Base-by-base conservation (phyloP, 1,140 invertebrate genomes). In the Leguminivora glycinivorella region DNA sequence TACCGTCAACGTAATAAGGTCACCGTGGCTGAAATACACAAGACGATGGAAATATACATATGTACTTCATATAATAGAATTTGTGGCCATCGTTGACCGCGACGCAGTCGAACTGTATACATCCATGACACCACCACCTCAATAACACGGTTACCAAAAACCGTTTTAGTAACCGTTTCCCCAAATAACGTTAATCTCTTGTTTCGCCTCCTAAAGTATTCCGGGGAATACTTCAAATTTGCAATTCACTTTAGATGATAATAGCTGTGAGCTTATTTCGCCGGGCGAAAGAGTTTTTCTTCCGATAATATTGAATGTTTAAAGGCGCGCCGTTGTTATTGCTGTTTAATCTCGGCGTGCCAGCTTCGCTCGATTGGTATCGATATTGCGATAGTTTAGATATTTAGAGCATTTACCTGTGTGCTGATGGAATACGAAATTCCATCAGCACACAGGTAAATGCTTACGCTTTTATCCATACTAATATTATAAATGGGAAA, bases 181-280 rank as follows among this genome's bases (percentile, higher is more conserved):
- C 17, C 9, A 38, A 38, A 52, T 22, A 22, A 52, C 47, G 47
- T 52, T 22, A 14, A 17, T 4, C 1, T 22, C 17, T 63, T 63
- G 29, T 63, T 26, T 60, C 14, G 22, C 52, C 12, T 60, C 29
- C 26, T 34, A 31, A n/a, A 29, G 4, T 6, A 58, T 63, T 31
- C 58, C 58, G n/a, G 6, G 17, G 26, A 63, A 63, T 29, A 63
- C 58, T 63, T 63, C 29, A 63, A 63, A 63, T 63, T 63, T 63
- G 58, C 58, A 63, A 63, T 63, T 63, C 58, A 63, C 58, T 63
- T 63, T 63, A 63, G 58, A 29, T 29, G 58, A 63, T 63, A 63
- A 63, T 63, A 31, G 26, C 58, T 63, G 5, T 26, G 58, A 63
- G 58, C 58, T 63, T 63, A 63, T 31, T 63, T 31, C 26, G 26